Evolutionary conservation across 37 sponge, comb jelly and placozoan species (phyloP), one percentile per base, ranked within the genome.

Genomic region (Beroe ovata): DNA sequence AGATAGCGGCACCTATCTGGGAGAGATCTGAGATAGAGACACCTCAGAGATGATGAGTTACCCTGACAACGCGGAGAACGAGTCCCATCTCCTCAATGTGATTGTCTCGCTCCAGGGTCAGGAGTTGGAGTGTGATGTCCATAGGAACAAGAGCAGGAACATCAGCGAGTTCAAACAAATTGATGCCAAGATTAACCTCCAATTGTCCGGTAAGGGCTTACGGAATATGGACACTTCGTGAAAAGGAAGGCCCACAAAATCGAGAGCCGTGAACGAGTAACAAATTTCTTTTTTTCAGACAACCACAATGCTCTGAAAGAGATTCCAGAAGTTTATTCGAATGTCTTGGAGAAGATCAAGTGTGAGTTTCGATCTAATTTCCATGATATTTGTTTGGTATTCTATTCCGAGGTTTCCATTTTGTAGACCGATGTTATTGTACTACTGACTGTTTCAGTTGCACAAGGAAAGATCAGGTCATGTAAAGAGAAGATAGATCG

Each of bases 81-180:
- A 77, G 54, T 77, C 84, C 23, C 84, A 77, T 26, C 84, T 77
- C 54, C 84, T 77, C 14, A 77, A 77, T 77, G 84, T 77, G n/a
- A 77, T 77, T 21, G 54, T 77, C 16, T 77, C 84, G 22, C 38
- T 77, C 18, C 84, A 77, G 25, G 84, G 22, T n/a, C 84, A 77
- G 54, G 84, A 77, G 28, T 25, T 77, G 8, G 22, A 77, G 54
- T 77, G 84, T 41, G 84, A 77, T 77, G 54, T 77, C 22, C 39
- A 77, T 54, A 77, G 84, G 28, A 77, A 33, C 54, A 77, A 77
- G 54, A 77, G 33, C 54, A 39, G 38, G 28, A 77, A 77, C 54
- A 77, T 77, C 4, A 77, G 54, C 42, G 84, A 77, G 84, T 77
- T 26, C 54, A 38, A 77, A 16, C 54, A 77, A 26, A 77, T 77